These are phyloP conservation scores for Sympetrum striolatum DNA, from an alignment of 2,888 invertebrate species.

Conservation along the genomic window DNA sequence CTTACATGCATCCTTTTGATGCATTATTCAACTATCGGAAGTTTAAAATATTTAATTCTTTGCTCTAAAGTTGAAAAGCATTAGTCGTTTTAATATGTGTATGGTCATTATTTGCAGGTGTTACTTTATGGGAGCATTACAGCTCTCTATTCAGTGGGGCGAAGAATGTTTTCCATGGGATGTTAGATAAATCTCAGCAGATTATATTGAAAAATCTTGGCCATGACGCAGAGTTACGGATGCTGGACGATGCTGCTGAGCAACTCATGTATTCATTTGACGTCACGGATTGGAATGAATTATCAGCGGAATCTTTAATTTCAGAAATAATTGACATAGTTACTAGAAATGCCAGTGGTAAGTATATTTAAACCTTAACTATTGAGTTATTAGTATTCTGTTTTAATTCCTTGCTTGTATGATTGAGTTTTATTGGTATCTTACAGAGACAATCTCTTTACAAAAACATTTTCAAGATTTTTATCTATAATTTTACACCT, in stretches of 20 bases:
- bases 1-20: too few species aligned
- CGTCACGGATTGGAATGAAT: conserved; percentile 1
- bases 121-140: conserved; percentile 7
- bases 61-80: too few species aligned
- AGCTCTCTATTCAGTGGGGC: background rate
- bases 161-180: conserved; percentile 21
- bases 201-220: conserved; percentile 26
- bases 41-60: too few species aligned
- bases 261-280: background rate
- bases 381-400: too few species aligned
- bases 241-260: background rate
- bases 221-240: background rate
- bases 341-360: background rate
- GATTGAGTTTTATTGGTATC: too few species aligned
- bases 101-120: background rate
- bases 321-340: background rate
- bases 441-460: too few species aligned
- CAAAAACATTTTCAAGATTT: too few species aligned
- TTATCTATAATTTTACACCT: too few species aligned
- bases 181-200: conserved; percentile 13
- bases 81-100: too few species aligned
- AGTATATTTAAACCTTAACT: background rate
- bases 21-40: too few species aligned
- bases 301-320: background rate
- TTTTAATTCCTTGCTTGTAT: too few species aligned